Percentiles rank a stretch among this genome's conserved stretches.
Evolutionary conservation across 2,797 vertebrate species (phyloP).

Genomic region (Astyanax mexicanus): DNA sequence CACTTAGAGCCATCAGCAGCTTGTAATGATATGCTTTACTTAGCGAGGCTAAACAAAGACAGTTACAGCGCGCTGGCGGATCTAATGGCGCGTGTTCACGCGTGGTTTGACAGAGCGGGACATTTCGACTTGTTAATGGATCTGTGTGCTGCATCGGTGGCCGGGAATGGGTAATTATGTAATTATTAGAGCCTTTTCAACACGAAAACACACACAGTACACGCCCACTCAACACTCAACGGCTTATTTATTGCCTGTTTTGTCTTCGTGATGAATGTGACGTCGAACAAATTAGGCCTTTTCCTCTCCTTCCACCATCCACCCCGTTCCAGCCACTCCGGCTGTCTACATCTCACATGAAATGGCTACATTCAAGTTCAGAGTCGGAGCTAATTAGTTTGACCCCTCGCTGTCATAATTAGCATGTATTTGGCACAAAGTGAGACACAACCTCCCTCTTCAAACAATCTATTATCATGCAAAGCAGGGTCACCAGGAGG

Average conservation of each 20-base stretch:
- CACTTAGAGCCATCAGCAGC: slow-evolving; percentile 77
- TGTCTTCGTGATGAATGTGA: not conserved
- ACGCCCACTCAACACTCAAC: not conserved
- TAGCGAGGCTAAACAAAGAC: slow-evolving; percentile 83
- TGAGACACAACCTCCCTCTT: slow-evolving; percentile 62
- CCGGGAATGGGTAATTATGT: slow-evolving; percentile 24
- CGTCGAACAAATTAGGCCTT: not conserved
- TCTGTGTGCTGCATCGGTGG: slow-evolving; percentile 3
- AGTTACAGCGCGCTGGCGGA: slow-evolving; percentile 70
- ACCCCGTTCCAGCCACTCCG: slow-evolving; percentile 39
- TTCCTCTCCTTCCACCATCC: not conserved
- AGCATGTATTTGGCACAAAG: slow-evolving; percentile 65
- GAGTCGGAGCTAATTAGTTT: slow-evolving; percentile 81
- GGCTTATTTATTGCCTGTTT: not conserved
- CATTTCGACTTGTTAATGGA: slow-evolving; percentile 59
- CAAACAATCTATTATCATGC: slow-evolving; percentile 70
- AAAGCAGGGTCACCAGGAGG: slow-evolving; percentile 68
- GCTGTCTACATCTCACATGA: slow-evolving; percentile 58
- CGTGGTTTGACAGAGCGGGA: slow-evolving; percentile 64
- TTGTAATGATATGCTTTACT: slow-evolving; percentile 83
- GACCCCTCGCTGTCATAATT: slow-evolving; percentile 82
- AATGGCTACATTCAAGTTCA: slow-evolving; percentile 71
- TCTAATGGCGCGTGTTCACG: slow-evolving; percentile 75
- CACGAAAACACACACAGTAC: not conserved
- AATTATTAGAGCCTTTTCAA: slow-evolving; percentile 14